phyloP scores from a whole-genome alignment of 1,140 invertebrate genomes.

The Drosophila murphyi region DNA sequence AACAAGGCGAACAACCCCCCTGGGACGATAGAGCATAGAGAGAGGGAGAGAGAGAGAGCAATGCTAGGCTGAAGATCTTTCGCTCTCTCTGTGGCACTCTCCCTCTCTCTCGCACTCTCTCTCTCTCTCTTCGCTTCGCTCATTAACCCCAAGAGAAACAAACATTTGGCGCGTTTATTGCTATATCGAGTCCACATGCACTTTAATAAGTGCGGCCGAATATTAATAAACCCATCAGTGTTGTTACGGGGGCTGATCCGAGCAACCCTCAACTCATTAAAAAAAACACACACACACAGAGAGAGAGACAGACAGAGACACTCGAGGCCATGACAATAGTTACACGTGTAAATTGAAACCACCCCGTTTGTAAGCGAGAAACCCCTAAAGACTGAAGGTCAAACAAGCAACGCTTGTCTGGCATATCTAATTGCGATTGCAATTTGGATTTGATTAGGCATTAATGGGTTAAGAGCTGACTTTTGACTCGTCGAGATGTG shows the following conservation, averaged over 20 bases:
- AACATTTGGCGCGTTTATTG: slow-evolving; percentile 66
- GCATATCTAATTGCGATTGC: slow-evolving; percentile 66
- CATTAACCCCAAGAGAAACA: slow-evolving; percentile 72
- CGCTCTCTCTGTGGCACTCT: slow-evolving; percentile 12
- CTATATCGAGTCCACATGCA: slow-evolving; percentile 60
- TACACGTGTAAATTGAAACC: slow-evolving; percentile 69
- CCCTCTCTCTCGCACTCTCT: slow-evolving; percentile 5
- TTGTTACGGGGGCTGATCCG: slow-evolving; percentile 44
- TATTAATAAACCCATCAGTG: slow-evolving; percentile 77
- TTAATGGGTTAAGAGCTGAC: slow-evolving; percentile 79
- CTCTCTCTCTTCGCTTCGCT: slow-evolving; percentile 10
- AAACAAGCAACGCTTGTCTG: slow-evolving; percentile 28
- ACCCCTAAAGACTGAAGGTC: slow-evolving; percentile 65
- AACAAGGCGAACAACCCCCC: slow-evolving; percentile 19
- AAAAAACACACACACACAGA: slow-evolving; percentile 2
- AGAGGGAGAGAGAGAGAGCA: slow-evolving; percentile 10
- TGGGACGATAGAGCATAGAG: background rate
- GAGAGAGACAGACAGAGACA: background rate
- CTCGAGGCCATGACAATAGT: slow-evolving; percentile 57
- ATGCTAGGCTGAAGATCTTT: background rate
- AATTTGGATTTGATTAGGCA: slow-evolving; percentile 74
- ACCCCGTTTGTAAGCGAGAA: slow-evolving; percentile 50
- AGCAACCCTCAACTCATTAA: slow-evolving; percentile 53
- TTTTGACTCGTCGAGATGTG: slow-evolving; percentile 53
- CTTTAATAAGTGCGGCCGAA: slow-evolving; percentile 34